Evolutionary conservation across 2,888 invertebrate species (phyloP).

Genomic region (Cryptus armator): DNA sequence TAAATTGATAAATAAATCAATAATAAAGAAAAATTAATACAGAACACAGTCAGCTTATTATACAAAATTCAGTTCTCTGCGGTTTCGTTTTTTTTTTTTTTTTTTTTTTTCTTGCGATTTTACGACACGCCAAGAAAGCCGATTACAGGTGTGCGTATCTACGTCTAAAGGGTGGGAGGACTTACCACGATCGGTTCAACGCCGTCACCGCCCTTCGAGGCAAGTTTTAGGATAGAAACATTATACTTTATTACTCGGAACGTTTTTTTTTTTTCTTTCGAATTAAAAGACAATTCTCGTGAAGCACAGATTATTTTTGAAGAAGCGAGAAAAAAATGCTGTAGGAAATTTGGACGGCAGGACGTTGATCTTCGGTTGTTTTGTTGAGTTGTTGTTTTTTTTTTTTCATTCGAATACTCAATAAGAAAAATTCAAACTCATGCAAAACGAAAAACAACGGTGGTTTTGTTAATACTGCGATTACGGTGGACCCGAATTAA

Average conservation of each 20-base stretch:
- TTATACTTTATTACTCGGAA: conserved; percentile 83
- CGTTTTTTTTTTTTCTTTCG: conserved; percentile 39
- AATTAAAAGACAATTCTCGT: conserved; percentile 41
- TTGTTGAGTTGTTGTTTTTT: not conserved
- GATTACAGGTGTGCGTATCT: conserved; percentile 20
- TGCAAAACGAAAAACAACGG: conserved; percentile 26
- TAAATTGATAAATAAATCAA: conserved; percentile 24
- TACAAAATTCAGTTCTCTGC: not conserved
- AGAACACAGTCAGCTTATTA: not conserved
- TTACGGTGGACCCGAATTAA: conserved; percentile 28
- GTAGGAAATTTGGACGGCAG: conserved; percentile 1
- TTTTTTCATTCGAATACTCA: conserved; percentile 7
- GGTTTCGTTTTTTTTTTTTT: conserved; percentile 6
- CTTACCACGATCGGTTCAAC: conserved; percentile 99
- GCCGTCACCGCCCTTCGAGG: conserved; percentile 86
- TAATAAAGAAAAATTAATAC: not conserved
- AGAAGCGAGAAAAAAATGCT: conserved; percentile 19
- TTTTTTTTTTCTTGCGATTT: conserved; percentile 23
- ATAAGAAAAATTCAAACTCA: conserved; percentile 27
- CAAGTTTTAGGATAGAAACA: conserved; percentile 84
- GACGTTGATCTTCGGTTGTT: conserved; percentile 12
- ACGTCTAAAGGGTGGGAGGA: conserved; percentile 83
- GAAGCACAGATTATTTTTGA: conserved; percentile 12
- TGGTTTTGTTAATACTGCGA: conserved; percentile 25
- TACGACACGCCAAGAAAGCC: conserved; percentile 8